A percentile compares a stretch with the other conserved stretches of the same genome.
phyloP scores from a whole-genome alignment of 2,113 vertebrate species.

The Prochilodus magdalenae region DNA sequence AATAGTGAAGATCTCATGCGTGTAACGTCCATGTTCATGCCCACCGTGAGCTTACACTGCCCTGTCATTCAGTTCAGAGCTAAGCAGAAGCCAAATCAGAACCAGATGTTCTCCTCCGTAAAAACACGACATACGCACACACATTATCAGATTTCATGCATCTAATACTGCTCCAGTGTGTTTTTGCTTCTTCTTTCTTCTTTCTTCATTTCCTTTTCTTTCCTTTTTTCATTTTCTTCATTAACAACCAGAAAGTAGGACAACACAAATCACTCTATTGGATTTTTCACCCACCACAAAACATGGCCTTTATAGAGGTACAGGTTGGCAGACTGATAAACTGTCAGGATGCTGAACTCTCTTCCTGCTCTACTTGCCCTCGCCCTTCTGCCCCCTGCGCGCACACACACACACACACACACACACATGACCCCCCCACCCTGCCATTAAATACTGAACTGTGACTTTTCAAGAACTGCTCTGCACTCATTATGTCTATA shows the following conservation, averaged over 20 bases:
- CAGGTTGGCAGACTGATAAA: background rate
- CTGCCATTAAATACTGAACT: no score
- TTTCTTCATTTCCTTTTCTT: background rate
- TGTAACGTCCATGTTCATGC: conserved; percentile 15
- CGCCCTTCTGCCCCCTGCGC: no score
- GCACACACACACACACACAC: no score
- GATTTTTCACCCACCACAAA: background rate
- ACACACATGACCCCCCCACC: no score
- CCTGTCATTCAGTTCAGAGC: conserved; percentile 30
- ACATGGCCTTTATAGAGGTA: background rate
- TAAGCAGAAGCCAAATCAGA: conserved; percentile 36
- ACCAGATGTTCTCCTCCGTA: conserved; percentile 47
- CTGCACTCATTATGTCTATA: no score
- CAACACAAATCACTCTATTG: background rate
- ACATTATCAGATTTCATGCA: conserved; percentile 13
- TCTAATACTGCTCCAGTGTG: background rate
- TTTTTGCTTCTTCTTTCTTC: background rate
- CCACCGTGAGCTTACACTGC: background rate
- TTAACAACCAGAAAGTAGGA: background rate
- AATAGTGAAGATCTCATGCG: conserved; percentile 1
- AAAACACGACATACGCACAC: conserved; percentile 14
- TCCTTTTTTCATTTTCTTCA: background rate
- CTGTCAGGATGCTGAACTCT: no score
- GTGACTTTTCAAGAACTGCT: no score
- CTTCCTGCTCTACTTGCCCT: no score